Evolutionary conservation across 2,888 invertebrate genomes (phyloP), one percentile per base, ranked within the genome.

Genomic region (Opisthograptis luteolata): DNA sequence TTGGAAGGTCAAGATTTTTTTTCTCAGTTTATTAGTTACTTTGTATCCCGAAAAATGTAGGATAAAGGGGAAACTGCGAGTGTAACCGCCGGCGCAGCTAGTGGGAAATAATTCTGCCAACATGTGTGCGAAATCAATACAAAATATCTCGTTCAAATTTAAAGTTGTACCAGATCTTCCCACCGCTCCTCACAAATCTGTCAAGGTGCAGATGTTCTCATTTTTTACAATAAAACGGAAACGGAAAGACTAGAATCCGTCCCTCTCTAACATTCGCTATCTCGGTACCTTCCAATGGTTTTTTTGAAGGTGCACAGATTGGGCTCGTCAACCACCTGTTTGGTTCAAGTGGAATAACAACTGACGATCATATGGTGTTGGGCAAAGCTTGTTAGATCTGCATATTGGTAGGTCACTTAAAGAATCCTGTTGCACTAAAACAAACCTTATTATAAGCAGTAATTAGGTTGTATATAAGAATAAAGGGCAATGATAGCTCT

Each of bases 201-300:
- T 74, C 75, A 74, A 63, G 49, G 57, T 64, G 79, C 88, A 88
- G 87, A 88, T 89, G 89, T 76, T 83, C 76, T 55, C 20, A 25
- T 75, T 87, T 81, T 84, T 85, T 77, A 79, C 74, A 81, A 84
- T 69, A 76, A 83, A 84, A 83, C 87, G 89, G 89, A 89, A 89
- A 82, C 87, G 87, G 89, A 87, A 87, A 85, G 84, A 82, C 79
- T 70, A 62, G 63, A 51, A 44, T 44, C 59, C 54, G 58, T 76
- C 74, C 73, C 80, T 60, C 58, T 70, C 73, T 73, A 34, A 40
- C 13, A n/a, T 22, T 3, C 12, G 35, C 34, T 15, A 9, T 43
- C 50, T 50, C 37, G 31, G 25, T 66, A 64, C 72, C 79, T 80
- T 80, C 76, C 74, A 70, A 76, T 67, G 68, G 70, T 80, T 80